Evolutionary conservation across 2,888 invertebrate species (phyloP).

Genomic region (Acleris emargana): DNA sequence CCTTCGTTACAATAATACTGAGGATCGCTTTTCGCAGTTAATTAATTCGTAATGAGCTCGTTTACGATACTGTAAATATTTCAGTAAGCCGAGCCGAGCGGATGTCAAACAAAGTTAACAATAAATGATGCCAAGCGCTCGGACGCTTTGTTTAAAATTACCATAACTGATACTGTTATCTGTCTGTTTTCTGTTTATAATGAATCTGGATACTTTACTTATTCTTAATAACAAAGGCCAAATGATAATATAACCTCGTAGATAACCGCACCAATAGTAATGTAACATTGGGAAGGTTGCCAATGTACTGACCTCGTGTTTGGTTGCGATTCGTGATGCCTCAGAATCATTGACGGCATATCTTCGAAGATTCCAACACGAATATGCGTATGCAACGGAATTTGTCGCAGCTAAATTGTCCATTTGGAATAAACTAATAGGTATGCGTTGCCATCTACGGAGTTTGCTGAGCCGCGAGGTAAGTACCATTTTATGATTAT

Average conservation of each 20-base stretch:
- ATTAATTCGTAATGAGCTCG: conserved; percentile 33
- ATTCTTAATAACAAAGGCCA: background rate
- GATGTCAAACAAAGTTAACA: conserved; percentile 36
- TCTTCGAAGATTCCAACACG: conserved; percentile 9
- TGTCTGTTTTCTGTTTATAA: conserved; percentile 10
- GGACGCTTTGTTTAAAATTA: conserved; percentile 31
- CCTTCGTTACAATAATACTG: conserved; percentile 23
- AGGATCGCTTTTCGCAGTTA: conserved; percentile 29
- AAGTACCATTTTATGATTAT: conserved; percentile 30
- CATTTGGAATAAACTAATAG: conserved; percentile 5
- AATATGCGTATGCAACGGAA: conserved; percentile 11
- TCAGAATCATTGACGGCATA: conserved; percentile 18
- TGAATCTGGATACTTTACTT: conserved; percentile 3
- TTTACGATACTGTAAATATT: conserved; percentile 32
- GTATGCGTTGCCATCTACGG: background rate
- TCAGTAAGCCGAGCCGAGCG: conserved; percentile 27
- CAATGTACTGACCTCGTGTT: conserved; percentile 28
- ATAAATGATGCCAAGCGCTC: conserved; percentile 28
- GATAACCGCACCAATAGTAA: conserved; percentile 3
- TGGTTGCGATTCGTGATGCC: conserved; percentile 13
- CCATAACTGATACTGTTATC: conserved; percentile 32
- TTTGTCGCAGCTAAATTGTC: conserved; percentile 4
- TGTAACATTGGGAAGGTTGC: conserved; percentile 26
- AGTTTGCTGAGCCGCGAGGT: conserved; percentile 15
- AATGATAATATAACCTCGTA: conserved; percentile 6